Conservation (phyloP, 2,797 vertebrate genomes). For the Pseudochirops corinnae region DNA sequence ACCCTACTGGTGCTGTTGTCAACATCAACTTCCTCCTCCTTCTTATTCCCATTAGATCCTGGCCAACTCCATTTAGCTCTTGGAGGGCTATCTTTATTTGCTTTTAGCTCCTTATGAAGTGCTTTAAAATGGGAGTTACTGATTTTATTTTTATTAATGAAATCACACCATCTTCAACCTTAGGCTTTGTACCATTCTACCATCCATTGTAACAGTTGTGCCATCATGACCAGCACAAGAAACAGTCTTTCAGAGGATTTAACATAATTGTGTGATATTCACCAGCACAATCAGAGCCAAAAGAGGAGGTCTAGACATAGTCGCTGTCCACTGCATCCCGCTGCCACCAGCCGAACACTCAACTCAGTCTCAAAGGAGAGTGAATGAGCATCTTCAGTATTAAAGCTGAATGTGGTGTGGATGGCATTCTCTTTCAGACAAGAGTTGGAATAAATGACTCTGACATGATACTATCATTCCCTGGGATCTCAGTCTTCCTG, state of each 20-base stretch:
- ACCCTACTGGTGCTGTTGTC: rapidly evolving
- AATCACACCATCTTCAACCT: neutral
- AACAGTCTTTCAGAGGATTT: neutral
- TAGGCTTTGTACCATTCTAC: neutral
- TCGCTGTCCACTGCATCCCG: neutral
- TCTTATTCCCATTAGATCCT: neutral
- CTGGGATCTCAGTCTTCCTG: neutral
- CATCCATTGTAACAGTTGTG: neutral
- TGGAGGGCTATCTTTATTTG: neutral
- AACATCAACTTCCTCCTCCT: neutral
- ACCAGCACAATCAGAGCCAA: neutral
- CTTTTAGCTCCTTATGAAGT: neutral
- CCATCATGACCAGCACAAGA: neutral
- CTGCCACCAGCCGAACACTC: neutral
- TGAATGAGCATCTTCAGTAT: neutral
- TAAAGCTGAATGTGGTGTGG: neutral
- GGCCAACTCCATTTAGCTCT: neutral
- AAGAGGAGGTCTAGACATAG: no score
- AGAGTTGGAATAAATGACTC: neutral
- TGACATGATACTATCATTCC: neutral
- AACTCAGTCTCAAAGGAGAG: neutral
- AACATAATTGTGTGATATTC: neutral
- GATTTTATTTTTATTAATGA: neutral
- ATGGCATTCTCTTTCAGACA: neutral
- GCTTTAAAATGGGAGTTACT: neutral